Base-by-base conservation (phyloP, 2,113 vertebrate species). In the Ammodramus savannarum region DNA sequence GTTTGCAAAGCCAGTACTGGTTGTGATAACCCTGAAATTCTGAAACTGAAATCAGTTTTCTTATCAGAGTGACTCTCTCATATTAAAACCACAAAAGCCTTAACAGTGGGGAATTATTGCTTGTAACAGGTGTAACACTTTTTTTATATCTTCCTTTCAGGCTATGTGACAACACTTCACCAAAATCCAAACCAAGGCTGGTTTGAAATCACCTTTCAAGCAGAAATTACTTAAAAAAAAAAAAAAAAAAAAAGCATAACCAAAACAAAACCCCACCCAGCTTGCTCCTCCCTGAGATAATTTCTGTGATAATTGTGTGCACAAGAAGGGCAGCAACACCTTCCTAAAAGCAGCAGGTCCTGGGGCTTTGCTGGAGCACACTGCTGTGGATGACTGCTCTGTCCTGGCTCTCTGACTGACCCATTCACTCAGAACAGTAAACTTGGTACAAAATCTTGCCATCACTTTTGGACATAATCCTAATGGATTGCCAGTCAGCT, bases 11-110 rank as follows among this genome's bases (percentile, higher is more conserved):
- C 11, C 16, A n/a, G 41, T 81, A 75, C 13, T 46, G 15, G 15
- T 43, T 86, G 73, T 69, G 51, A 78, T 78, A 95, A 78, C 10
- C 21, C 39, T 3, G 4, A 71, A 74, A 75, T 63, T 59, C 51
- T 82, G 68, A 81, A 96, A 93, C 32, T 51, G 65, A 90, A 88
- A 93, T 57, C 39, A 34, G 11, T 72, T 75, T 83, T 87, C 43
- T 89, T 74, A 72, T 52, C 31, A 48, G 21, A 83, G 4, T 52
- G 49, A 66, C 12, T 43, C 21, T 22, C 13, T 32, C 11, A 54
- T 6, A 9, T 58, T 61, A 76, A 85, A 90, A 74, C 10, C 29
- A 74, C 25, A 44, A 77, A 89, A 59, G 8, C 22, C 26, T 65
- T 29, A 54, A 65, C 2, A 57, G 44, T 9, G 3, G 25, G 16